Conservation (phyloP, 2,113 vertebrate genomes). For the Corythornis cristatus region DNA sequence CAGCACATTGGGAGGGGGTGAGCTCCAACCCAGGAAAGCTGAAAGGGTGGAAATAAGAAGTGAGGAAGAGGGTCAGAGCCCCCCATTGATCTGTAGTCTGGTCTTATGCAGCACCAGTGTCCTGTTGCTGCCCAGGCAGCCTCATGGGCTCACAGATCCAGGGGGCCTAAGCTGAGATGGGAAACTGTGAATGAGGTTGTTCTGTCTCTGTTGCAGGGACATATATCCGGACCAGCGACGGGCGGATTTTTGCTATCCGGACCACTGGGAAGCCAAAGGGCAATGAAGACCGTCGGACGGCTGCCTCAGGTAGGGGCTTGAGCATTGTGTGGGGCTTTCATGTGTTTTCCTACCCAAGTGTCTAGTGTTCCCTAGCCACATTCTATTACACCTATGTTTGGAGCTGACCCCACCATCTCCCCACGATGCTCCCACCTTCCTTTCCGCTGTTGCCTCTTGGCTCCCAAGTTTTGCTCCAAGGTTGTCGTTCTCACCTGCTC, state of each 20-base stretch:
- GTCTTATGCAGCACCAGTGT: background rate
- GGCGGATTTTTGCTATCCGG: slow-evolving; percentile 96
- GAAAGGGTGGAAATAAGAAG: background rate
- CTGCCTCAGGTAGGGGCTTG: slow-evolving; percentile 82
- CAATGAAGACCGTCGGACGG: slow-evolving; percentile 74
- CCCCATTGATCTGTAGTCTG: background rate
- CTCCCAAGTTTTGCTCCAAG: background rate
- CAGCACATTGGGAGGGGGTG: background rate
- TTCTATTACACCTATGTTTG: background rate
- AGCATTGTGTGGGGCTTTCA: accelerated
- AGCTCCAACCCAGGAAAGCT: background rate
- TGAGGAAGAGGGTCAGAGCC: background rate
- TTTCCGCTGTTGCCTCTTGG: background rate
- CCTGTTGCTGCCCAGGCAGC: background rate
- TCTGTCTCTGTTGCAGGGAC: slow-evolving; percentile 81
- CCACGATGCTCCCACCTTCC: background rate
- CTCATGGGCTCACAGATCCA: background rate
- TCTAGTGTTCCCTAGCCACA: background rate
- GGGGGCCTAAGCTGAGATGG: background rate
- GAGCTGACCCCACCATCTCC: background rate
- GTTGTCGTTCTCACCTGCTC: background rate
- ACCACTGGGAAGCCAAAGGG: slow-evolving; percentile 91
- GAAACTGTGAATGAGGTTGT: background rate
- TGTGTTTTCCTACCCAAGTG: background rate
- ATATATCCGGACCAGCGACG: slow-evolving; percentile 95